These are phyloP conservation scores for Paramormyrops hopkinsi DNA, from an alignment of 2,797 vertebrate genomes.

Conservation along the genomic window DNA sequence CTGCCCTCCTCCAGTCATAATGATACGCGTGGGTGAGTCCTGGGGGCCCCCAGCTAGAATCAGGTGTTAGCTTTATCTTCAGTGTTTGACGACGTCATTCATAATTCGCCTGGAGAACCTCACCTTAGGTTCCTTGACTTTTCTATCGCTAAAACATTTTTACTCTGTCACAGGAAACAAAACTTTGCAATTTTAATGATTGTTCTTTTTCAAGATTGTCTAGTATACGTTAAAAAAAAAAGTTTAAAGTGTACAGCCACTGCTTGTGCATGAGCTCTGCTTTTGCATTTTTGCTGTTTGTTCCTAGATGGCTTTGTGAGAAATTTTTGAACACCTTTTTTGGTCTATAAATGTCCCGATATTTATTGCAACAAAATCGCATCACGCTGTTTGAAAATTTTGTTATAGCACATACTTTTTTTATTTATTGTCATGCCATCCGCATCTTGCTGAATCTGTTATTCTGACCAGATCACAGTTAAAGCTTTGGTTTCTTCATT, in stretches of 20 bases:
- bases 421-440: background rate
- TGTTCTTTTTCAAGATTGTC: background rate
- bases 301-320: background rate
- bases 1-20: slow-evolving; percentile 94
- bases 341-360: background rate
- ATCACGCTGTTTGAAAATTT: background rate
- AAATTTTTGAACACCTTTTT: background rate
- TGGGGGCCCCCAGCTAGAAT: background rate
- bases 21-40: slow-evolving; percentile 78
- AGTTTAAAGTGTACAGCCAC: background rate
- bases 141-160: background rate
- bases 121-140: background rate
- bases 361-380: background rate
- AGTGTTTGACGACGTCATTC: background rate
- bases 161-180: background rate
- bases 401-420: background rate
- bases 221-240: background rate
- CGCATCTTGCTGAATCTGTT: background rate
- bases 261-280: background rate
- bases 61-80: background rate
- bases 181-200: background rate
- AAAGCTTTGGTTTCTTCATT: background rate
- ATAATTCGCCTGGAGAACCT: background rate
- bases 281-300: background rate
- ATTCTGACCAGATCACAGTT: background rate